Conservation (phyloP, 2,113 vertebrate genomes). For the Chitala chitala region DNA sequence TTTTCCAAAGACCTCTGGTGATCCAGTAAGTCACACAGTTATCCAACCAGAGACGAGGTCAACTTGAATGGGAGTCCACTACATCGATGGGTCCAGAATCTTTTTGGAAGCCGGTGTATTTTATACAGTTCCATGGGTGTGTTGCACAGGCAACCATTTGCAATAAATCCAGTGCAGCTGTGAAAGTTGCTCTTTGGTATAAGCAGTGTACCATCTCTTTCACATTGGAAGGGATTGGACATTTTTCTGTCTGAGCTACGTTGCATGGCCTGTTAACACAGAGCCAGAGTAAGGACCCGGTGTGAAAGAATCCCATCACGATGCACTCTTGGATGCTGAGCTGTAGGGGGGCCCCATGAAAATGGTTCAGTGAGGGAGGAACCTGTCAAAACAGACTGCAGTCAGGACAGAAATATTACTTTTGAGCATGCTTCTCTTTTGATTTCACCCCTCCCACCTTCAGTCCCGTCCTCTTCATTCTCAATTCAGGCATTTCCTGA, state of each 20-base stretch:
- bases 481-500: constrained; percentile 59
- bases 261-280: neutral
- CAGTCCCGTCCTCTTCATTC: constrained; percentile 42
- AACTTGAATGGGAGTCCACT: neutral
- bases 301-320: neutral
- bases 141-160: no score
- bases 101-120: no score
- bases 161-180: neutral
- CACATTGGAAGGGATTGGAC: no score
- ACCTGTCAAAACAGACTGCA: no score
- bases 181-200: neutral
- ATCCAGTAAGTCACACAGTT: neutral
- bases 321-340: neutral
- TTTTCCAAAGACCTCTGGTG: constrained; percentile 22
- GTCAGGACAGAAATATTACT: neutral
- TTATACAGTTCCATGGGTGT: no score
- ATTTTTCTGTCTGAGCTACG: neutral
- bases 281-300: neutral
- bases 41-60: neutral
- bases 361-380: neutral
- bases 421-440: neutral
- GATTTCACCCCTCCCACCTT: neutral
- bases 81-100: no score
- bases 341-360: no score
- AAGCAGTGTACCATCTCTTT: neutral